phyloP scores from a whole-genome alignment of 2,113 vertebrate species.

The Mesoclemmys tuberculata region DNA sequence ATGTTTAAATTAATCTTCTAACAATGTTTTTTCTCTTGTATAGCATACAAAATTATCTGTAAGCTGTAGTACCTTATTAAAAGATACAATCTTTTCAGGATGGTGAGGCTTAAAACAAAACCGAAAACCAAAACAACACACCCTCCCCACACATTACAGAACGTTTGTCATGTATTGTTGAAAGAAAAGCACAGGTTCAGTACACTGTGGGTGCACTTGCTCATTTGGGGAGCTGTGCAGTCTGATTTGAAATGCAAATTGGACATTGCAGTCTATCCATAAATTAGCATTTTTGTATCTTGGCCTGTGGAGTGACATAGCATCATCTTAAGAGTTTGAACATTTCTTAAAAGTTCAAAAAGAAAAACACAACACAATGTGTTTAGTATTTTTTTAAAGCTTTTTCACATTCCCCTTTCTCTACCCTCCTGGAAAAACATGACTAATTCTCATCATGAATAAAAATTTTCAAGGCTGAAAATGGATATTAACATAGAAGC shows the following conservation, averaged over 20 bases:
- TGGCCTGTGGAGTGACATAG: constrained; percentile 43
- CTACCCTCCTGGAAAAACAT: background rate
- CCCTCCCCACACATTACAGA: background rate
- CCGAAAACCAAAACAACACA: background rate
- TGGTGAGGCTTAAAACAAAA: background rate
- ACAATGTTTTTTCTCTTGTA: background rate
- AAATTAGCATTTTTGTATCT: constrained; percentile 76
- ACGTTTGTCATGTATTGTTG: background rate
- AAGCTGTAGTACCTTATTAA: background rate
- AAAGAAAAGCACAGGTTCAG: constrained; percentile 61
- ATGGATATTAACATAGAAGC: background rate
- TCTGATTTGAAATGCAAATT: constrained; percentile 83
- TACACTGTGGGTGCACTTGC: constrained; percentile 37
- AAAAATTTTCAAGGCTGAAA: background rate
- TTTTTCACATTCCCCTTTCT: background rate
- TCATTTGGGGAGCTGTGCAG: constrained; percentile 67
- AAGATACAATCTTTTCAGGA: constrained; percentile 27
- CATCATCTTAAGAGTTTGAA: background rate
- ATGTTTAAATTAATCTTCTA: background rate
- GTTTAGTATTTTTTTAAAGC: background rate
- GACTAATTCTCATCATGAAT: background rate
- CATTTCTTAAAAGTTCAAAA: constrained; percentile 5
- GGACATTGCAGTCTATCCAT: constrained; percentile 73
- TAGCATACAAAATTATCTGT: background rate
- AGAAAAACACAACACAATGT: constrained; percentile 5